phyloP scores from a whole-genome alignment of 2,888 invertebrate species.

The Drosophila tripunctata region DNA sequence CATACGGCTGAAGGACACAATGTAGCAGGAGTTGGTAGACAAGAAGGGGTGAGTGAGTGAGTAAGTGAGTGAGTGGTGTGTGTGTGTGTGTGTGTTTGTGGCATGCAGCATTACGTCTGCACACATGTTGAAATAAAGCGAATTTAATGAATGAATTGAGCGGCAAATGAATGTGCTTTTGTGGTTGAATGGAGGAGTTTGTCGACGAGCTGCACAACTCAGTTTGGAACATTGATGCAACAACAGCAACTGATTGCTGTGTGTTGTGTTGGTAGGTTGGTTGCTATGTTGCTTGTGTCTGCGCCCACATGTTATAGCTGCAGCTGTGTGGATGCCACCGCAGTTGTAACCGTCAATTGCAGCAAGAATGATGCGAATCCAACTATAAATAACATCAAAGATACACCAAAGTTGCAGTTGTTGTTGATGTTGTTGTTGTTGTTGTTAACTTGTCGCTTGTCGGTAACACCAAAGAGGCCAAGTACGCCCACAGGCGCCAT shows the following conservation, averaged over 20 bases:
- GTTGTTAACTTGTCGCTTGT: slow-evolving; percentile 38
- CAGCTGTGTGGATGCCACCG: slow-evolving; percentile 28
- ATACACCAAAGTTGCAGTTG: background rate
- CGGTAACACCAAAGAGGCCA: slow-evolving; percentile 41
- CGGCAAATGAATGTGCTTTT: slow-evolving; percentile 20
- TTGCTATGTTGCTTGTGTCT: slow-evolving; percentile 11
- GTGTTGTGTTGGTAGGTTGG: slow-evolving; percentile 9
- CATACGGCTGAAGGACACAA: slow-evolving; percentile 20
- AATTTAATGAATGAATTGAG: slow-evolving; percentile 53
- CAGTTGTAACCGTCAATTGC: slow-evolving; percentile 37
- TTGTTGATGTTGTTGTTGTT: slow-evolving; percentile 9
- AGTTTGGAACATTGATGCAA: slow-evolving; percentile 25
- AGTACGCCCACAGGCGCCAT: slow-evolving; percentile 44
- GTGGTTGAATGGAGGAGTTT: slow-evolving; percentile 10
- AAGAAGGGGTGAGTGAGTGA: background rate
- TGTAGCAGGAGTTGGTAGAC: slow-evolving; percentile 12
- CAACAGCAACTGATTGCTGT: slow-evolving; percentile 5
- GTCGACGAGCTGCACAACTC: slow-evolving; percentile 3
- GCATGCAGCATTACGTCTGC: slow-evolving; percentile 12
- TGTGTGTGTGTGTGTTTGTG: background rate
- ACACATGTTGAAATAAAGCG: slow-evolving; percentile 53
- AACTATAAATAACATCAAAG: slow-evolving; percentile 41
- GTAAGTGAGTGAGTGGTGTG: background rate
- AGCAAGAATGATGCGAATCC: slow-evolving; percentile 26
- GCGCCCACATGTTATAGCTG: slow-evolving; percentile 34